phyloP scores from a whole-genome alignment of 2,888 invertebrate genomes.

The Ceramica pisi region DNA sequence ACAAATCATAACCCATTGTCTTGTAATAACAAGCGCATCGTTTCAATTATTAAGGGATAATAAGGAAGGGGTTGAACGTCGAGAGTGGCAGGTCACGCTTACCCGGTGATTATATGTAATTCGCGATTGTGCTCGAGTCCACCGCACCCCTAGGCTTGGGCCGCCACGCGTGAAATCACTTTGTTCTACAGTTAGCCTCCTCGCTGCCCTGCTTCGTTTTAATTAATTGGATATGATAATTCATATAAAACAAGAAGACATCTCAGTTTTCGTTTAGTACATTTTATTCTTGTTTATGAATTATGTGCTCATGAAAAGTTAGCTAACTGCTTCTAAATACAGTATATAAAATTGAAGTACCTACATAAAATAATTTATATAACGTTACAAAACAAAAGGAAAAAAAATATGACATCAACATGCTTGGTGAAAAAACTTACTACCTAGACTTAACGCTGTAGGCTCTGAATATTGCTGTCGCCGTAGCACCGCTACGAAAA shows the following conservation, averaged over 20 bases:
- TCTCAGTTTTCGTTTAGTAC: constrained; percentile 5
- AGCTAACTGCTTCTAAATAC: too few species aligned
- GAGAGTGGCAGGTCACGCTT: constrained; percentile 75
- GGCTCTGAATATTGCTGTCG: neutral
- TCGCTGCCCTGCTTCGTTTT: constrained; percentile 72
- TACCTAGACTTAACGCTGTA: neutral
- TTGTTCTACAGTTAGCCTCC: constrained; percentile 86
- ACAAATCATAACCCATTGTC: constrained; percentile 73
- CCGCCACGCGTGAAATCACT: constrained; percentile 89
- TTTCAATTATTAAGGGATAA: constrained; percentile 84
- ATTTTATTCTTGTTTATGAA: neutral
- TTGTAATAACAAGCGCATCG: constrained; percentile 78
- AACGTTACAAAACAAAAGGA: neutral
- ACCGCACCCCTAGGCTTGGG: constrained; percentile 78
- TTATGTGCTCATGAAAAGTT: neutral
- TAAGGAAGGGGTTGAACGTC: constrained; percentile 84
- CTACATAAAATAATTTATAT: too few species aligned
- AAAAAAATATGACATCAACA: neutral
- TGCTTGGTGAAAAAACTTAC: neutral
- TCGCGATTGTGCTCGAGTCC: constrained; percentile 80
- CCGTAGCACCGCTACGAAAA: constrained; percentile 45
- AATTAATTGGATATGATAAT: constrained; percentile 53
- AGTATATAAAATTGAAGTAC: too few species aligned
- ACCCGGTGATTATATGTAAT: constrained; percentile 84
- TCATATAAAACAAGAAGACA: constrained; percentile 30